phyloP scores from a whole-genome alignment of 2,113 vertebrate species.

The Boulengeromyrus knoepffleri region DNA sequence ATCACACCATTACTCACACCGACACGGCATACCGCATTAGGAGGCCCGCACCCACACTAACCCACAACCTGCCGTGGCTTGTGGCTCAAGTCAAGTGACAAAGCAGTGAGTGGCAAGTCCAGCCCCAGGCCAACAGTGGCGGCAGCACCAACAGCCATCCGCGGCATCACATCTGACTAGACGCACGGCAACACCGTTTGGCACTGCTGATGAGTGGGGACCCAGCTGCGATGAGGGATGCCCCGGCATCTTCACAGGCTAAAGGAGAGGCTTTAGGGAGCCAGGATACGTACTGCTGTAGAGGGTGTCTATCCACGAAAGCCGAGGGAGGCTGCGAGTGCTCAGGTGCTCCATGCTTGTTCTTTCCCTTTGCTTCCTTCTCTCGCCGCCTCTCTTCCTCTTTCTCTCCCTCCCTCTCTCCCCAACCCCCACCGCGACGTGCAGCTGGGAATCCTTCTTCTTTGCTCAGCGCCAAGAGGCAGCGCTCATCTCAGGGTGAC shows the following conservation, averaged over 20 bases:
- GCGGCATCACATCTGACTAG: neutral
- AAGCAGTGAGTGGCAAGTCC: neutral
- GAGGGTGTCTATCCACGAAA: constrained; percentile 97
- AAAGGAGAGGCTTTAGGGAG: neutral
- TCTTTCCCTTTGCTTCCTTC: constrained; percentile 10
- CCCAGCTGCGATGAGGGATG: neutral
- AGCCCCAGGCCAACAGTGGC: neutral
- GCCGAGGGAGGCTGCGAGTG: constrained; percentile 83
- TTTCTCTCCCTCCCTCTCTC: constrained; percentile 15
- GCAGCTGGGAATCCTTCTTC: constrained; percentile 20
- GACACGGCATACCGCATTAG: neutral
- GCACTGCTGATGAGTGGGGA: neutral
- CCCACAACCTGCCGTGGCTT: neutral
- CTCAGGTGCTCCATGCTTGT: constrained; percentile 87
- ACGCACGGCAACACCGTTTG: neutral
- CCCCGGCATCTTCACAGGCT: neutral
- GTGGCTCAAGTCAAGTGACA: neutral
- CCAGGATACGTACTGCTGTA: constrained; percentile 85
- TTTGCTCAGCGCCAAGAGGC: constrained; percentile 47
- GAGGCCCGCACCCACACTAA: neutral
- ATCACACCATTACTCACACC: neutral
- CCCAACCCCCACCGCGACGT: neutral
- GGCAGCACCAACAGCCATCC: neutral
- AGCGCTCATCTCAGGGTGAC: constrained; percentile 55
- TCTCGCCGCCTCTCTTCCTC: constrained; percentile 31